Evolutionary conservation across 1,140 invertebrate genomes (phyloP).

Genomic region (Anthonomus grandis): DNA sequence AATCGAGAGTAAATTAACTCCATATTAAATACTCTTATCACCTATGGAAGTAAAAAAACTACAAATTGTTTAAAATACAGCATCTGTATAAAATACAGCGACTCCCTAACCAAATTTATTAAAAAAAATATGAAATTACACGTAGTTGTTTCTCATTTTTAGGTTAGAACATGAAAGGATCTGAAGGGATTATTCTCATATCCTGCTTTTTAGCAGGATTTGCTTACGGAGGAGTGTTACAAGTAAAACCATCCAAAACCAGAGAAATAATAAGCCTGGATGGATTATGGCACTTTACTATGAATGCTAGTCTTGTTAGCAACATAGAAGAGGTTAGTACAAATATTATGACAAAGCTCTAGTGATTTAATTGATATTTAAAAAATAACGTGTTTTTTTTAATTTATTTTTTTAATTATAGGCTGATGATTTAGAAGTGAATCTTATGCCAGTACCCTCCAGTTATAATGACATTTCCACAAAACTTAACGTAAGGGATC

Average conservation of each 20-base stretch:
- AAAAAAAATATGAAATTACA: too few species aligned
- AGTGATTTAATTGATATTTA: neutral
- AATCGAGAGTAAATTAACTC: too few species aligned
- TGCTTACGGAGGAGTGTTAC: slow-evolving; percentile 60
- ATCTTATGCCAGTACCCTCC: slow-evolving; percentile 89
- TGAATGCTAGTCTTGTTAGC: slow-evolving; percentile 59
- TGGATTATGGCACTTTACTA: slow-evolving; percentile 86
- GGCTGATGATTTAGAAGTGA: slow-evolving; percentile 25
- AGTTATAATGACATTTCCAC: slow-evolving; percentile 95
- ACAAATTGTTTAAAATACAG: too few species aligned
- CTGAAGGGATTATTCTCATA: too few species aligned
- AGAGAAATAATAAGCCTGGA: slow-evolving; percentile 73
- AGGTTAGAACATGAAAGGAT: too few species aligned
- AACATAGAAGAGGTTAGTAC: slow-evolving; percentile 69
- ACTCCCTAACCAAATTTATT: too few species aligned
- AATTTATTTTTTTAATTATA: slow-evolving; percentile 42
- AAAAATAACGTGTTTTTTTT: neutral
- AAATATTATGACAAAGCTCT: slow-evolving; percentile 3
- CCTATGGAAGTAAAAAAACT: too few species aligned
- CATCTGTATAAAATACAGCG: too few species aligned
- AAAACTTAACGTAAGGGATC: slow-evolving; percentile 74
- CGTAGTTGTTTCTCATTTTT: too few species aligned
- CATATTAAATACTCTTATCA: too few species aligned
- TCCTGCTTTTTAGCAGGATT: too few species aligned
- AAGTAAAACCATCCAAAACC: slow-evolving; percentile 77